These are phyloP conservation scores for Drosophila athabasca DNA, from an alignment of 1,140 invertebrate genomes.

Conservation along the genomic window DNA sequence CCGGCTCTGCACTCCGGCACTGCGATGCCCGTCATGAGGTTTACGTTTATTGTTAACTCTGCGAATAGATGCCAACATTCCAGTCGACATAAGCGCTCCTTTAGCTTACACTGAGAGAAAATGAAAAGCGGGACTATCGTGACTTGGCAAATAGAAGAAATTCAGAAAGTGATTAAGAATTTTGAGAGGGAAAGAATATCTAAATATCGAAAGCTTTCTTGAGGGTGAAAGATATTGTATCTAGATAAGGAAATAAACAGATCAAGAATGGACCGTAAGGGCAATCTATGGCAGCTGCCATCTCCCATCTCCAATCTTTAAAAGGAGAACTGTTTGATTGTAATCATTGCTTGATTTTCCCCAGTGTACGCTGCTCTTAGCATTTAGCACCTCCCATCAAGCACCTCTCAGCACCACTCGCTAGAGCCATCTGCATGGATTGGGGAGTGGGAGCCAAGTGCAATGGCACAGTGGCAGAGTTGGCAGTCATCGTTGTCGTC, in stretches of 20 bases:
- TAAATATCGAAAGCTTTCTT: too few species aligned
- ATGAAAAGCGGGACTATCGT: too few species aligned
- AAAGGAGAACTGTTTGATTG: too few species aligned
- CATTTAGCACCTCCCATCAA: conserved; percentile 12
- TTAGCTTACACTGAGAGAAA: too few species aligned
- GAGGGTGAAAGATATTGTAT: too few species aligned
- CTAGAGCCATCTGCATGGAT: conserved; percentile 27
- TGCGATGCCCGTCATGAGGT: conserved; percentile 45
- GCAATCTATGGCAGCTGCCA: too few species aligned
- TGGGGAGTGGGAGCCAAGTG: conserved; percentile 38
- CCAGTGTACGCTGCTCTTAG: conserved; percentile 24
- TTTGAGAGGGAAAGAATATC: too few species aligned
- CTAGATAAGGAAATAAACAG: too few species aligned
- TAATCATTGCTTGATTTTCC: neutral
- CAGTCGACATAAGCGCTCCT: neutral
- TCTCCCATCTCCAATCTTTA: too few species aligned
- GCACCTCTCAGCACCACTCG: neutral
- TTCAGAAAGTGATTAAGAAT: too few species aligned
- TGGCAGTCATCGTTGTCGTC: conserved; percentile 33
- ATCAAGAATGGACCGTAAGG: too few species aligned
- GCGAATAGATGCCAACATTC: conserved; percentile 45
- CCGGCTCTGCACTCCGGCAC: conserved; percentile 18
- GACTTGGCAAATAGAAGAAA: too few species aligned
- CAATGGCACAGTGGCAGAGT: conserved; percentile 33
- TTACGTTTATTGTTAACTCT: conserved; percentile 74